phyloP scores from a whole-genome alignment of 2,888 invertebrate species.

The Agriopis leucophaearia region DNA sequence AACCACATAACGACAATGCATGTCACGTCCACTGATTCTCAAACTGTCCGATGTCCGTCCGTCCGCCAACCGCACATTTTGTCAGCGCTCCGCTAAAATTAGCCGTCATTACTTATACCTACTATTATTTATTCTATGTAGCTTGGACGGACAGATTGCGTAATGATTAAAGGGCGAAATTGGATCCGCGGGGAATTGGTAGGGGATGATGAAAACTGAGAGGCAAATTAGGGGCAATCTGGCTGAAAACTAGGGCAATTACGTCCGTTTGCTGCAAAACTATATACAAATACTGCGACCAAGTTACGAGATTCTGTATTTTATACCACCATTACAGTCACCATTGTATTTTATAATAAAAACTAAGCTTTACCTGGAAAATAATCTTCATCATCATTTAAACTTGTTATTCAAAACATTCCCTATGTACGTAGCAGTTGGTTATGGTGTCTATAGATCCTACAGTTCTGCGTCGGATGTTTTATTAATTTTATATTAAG shows the following conservation, averaged over 20 bases:
- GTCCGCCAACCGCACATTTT: conserved; percentile 24
- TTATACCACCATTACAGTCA: too few species aligned
- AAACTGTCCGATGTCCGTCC: conserved; percentile 25
- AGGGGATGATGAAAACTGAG: conserved; percentile 22
- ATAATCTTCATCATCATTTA: too few species aligned
- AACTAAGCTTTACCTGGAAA: too few species aligned
- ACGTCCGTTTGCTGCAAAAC: background rate
- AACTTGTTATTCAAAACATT: too few species aligned
- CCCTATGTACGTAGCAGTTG: too few species aligned
- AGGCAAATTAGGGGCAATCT: conserved; percentile 25
- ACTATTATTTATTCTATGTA: conserved; percentile 1
- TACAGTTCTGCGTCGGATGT: too few species aligned
- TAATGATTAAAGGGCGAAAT: conserved; percentile 28
- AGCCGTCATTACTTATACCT: conserved; percentile 18
- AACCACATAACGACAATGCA: conserved; percentile 29
- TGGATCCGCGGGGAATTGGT: conserved; percentile 21
- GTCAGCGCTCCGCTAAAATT: conserved; percentile 26
- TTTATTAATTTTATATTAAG: too few species aligned
- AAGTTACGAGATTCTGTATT: background rate
- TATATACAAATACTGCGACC: background rate
- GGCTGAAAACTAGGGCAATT: conserved; percentile 3
- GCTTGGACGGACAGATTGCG: conserved; percentile 25
- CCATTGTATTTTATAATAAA: background rate
- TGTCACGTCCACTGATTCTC: conserved; percentile 42
- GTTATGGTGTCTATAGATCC: too few species aligned